Evolutionary conservation across 2,797 vertebrate species (phyloP).

Genomic region (Chanos chanos): DNA sequence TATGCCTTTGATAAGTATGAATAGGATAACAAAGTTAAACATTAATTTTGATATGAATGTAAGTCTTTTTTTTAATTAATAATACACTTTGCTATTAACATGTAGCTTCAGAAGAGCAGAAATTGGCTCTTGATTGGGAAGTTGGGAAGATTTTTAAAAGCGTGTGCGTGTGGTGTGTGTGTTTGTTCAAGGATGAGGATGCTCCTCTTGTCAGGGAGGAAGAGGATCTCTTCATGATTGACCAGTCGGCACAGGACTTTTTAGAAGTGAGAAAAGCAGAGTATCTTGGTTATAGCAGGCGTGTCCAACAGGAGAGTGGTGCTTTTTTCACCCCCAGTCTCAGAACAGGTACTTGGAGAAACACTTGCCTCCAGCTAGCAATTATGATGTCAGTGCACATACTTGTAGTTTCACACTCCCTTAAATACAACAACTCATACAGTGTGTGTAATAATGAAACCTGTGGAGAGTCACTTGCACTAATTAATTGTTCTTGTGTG

Average conservation of each 20-base stretch:
- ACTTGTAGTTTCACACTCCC: neutral
- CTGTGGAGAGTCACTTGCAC: no score
- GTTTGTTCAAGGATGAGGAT: constrained; percentile 73
- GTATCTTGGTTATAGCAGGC: constrained; percentile 69
- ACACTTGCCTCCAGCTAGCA: neutral
- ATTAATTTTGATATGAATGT: no score
- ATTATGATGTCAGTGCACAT: no score
- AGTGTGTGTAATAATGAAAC: no score
- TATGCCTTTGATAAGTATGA: no score
- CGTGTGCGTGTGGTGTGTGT: neutral
- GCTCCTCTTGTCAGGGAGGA: constrained; percentile 64
- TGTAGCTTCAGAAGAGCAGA: no score
- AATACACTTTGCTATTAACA: neutral
- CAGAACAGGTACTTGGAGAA: constrained; percentile 79
- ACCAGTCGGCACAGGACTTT: constrained; percentile 73
- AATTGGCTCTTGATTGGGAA: neutral
- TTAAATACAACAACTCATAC: neutral
- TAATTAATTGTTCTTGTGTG: neutral
- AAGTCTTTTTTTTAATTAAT: no score
- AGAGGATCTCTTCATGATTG: constrained; percentile 73
- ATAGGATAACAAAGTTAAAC: no score
- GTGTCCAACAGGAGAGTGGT: constrained; percentile 70
- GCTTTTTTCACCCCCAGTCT: constrained; percentile 83
- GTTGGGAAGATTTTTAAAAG: neutral
- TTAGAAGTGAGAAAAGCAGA: constrained; percentile 75